Evolutionary conservation across 2,888 invertebrate species (phyloP), one percentile per base, ranked within the genome.

Genomic region (Cepaea hortensis): DNA sequence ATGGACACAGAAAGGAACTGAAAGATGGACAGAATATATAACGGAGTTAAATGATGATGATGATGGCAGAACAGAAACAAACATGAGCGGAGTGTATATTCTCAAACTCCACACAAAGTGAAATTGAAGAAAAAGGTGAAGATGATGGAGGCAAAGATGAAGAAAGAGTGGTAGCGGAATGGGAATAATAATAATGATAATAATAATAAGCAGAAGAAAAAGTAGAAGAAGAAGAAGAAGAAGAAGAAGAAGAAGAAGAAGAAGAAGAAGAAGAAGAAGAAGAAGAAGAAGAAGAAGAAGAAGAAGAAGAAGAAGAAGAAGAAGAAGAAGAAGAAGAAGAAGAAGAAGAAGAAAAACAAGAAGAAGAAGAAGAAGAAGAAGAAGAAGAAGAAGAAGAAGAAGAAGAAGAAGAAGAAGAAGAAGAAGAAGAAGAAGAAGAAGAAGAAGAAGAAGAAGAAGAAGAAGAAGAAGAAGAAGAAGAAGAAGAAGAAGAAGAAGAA

Each of bases 351-450:
- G 62, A 35, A 35, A 18, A 46, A 55, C 18, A 46, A 62, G 46
- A 13, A 81, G 81, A 73, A 20, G 23, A 23, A 50, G 75, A 73
- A 70, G 20, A 50, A 72, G 50, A 70, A 15, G 70, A 50, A 72
- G 73, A 83, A 70, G 70, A 65, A 48, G 73, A 83, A 70, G 48
- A 50, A 73, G 73, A 72, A 70, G 70, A 50, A 50, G 48, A 83
- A 23, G 23, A 3, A 48, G 48, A 76, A 23, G 23, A n/a, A 20
- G 68, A 68, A 20, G n/a, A 68, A 68, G 68, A 68, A 68, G n/a
- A n/a, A 68, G n/a, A 20, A n/a, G 68, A n/a, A 18, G 68, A 68
- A n/a, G n/a, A n/a, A 68, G 68, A 68, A n/a, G n/a, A n/a, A 68
- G 68, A 65, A 48, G 68, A 35, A 68, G 68, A 68, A 65, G 68